Base-by-base conservation (phyloP, 2,888 invertebrate species). In the Sisyra nigra region DNA sequence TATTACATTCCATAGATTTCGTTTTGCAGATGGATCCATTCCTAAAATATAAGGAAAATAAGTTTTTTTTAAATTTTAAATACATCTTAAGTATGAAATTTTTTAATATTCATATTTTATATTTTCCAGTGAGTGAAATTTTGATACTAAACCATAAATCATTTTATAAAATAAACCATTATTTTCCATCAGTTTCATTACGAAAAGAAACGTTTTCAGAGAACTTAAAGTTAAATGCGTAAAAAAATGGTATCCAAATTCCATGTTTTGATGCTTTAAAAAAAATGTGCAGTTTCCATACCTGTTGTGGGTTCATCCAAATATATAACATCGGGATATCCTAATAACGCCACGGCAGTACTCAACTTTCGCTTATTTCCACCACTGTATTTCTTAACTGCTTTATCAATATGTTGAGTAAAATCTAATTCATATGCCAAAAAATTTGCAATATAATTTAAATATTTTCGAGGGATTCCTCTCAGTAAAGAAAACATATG, bases 1-100 rank as follows among this genome's bases (percentile, higher is more conserved):
- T 24, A 87, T 69, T 10, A 79, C 77, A 52, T 80, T 69, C 89
- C 89, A 89, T 9, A 91, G 69, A 47, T 80, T 75, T 44, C 88
- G 68, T 53, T 85, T 75, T 3, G 87, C 82, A 2, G 79, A 80
- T 2, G 85, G 80, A 56, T 88, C 86, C 66, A 85, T 82, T 31
- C 84, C 84, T 64, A 64, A 24, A 24, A 24, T 5, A 24, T 24
- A 44, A 44, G 52, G n/a, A n/a, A n/a, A n/a, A n/a, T n/a, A n/a
- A n/a, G n/a, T n/a, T n/a, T n/a, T n/a, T n/a, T n/a, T n/a, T n/a
- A n/a, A n/a, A n/a, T 45, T 3, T 32, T 13, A 6, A 13, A n/a
- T n/a, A n/a, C n/a, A n/a, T n/a, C n/a, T n/a, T n/a, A n/a, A n/a
- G n/a, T n/a, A n/a, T n/a, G n/a, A n/a, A n/a, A n/a, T n/a, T n/a